Percentiles rank a stretch among this genome's conserved stretches.
These are phyloP conservation scores for Nansenia antarctica DNA, from an alignment of 2,113 vertebrate genomes.

Conservation along the genomic window DNA sequence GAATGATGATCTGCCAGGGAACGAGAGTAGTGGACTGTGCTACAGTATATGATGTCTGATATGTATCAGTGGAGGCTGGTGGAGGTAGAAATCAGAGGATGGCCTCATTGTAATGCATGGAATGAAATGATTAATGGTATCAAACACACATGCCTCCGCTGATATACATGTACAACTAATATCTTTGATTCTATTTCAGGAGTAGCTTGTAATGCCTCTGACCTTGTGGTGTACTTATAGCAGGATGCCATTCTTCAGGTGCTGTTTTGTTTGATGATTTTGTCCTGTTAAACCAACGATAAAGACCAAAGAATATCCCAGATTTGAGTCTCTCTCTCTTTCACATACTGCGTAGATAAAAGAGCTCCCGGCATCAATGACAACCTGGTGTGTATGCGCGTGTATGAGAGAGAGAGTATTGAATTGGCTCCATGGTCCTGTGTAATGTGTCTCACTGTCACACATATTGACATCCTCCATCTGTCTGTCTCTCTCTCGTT, in stretches of 20 bases:
- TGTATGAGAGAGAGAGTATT: conserved; percentile 20
- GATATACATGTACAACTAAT: neutral
- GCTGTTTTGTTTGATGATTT: neutral
- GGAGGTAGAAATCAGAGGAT: too few species aligned
- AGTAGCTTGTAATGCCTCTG: neutral
- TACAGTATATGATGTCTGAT: too few species aligned
- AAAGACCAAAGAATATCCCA: neutral
- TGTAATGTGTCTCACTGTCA: conserved; percentile 23
- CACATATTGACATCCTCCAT: conserved; percentile 41
- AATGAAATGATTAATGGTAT: too few species aligned
- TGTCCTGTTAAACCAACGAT: too few species aligned
- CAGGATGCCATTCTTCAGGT: neutral
- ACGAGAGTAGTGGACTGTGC: too few species aligned
- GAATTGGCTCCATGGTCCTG: conserved; percentile 25
- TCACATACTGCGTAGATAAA: too few species aligned
- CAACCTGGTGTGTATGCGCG: neutral
- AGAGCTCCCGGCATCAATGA: too few species aligned
- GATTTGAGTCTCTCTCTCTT: too few species aligned
- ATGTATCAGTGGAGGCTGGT: too few species aligned
- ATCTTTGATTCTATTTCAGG: neutral
- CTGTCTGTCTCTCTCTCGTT: conserved; percentile 2
- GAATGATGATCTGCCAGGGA: too few species aligned
- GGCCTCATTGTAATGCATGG: too few species aligned
- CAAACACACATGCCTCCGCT: too few species aligned
- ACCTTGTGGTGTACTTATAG: neutral